Evolutionary conservation across 1,140 invertebrate species (phyloP).

Genomic region (Bombus superbus): DNA sequence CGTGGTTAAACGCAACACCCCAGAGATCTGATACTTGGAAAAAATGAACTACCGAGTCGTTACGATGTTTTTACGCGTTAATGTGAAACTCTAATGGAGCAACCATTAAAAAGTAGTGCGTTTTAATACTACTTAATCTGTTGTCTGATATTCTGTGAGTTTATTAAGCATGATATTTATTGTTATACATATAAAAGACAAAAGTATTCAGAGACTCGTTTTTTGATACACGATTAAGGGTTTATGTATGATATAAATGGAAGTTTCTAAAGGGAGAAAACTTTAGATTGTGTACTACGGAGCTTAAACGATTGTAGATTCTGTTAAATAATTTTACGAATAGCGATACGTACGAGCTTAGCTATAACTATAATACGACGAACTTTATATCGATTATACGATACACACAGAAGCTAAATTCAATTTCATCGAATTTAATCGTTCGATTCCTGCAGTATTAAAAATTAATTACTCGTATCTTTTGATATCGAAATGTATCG

Average conservation of each 20-base stretch:
- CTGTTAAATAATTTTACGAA: background rate
- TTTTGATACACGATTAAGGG: too few species aligned
- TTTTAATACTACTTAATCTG: background rate
- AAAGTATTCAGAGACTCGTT: too few species aligned
- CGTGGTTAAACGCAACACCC: conserved; percentile 40
- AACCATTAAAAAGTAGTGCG: conserved; percentile 8
- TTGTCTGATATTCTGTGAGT: background rate
- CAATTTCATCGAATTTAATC: background rate
- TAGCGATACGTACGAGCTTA: background rate
- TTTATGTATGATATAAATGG: background rate
- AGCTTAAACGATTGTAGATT: background rate
- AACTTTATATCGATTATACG: background rate
- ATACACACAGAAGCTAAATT: background rate
- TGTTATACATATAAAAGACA: too few species aligned
- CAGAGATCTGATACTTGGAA: background rate
- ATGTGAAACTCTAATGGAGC: background rate
- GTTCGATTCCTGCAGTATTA: background rate
- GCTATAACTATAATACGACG: too few species aligned
- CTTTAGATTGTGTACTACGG: too few species aligned
- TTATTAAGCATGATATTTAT: background rate
- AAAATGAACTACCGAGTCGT: background rate
- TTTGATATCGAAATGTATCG: too few species aligned
- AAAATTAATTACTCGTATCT: background rate
- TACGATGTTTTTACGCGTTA: background rate
- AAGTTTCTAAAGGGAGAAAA: background rate